These are phyloP conservation scores for Tachina grossa DNA, from an alignment of 2,888 invertebrate genomes.

Conservation along the genomic window DNA sequence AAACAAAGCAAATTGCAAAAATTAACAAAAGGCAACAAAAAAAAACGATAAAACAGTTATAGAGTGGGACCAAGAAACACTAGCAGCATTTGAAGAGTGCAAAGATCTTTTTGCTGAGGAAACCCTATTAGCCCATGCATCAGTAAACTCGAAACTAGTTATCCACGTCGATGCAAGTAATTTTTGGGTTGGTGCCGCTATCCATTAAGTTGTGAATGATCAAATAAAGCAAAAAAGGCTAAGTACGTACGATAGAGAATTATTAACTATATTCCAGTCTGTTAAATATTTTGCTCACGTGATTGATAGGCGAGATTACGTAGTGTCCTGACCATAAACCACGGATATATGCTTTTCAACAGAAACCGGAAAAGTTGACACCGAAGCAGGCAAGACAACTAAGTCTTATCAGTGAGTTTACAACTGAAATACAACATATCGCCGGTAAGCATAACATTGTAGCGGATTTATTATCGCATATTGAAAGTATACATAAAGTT, in stretches of 20 bases:
- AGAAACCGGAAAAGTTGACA: constrained; percentile 76
- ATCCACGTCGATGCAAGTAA: constrained; percentile 6
- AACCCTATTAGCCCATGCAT: constrained; percentile 44
- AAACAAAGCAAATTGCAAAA: constrained; percentile 60
- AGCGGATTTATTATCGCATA: constrained; percentile 62
- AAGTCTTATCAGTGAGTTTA: constrained; percentile 74
- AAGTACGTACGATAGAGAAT: no score
- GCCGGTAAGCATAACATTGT: constrained; percentile 61
- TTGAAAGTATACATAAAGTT: background rate
- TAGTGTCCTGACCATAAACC: constrained; percentile 43
- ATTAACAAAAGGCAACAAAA: constrained; percentile 62
- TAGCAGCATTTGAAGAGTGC: constrained; percentile 62
- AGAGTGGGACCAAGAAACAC: constrained; percentile 49
- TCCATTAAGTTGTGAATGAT: background rate
- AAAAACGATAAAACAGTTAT: constrained; percentile 14
- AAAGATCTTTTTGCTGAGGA: constrained; percentile 30
- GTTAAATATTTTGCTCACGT: constrained; percentile 4
- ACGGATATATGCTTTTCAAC: no score
- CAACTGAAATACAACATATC: constrained; percentile 49
- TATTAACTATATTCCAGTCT: constrained; percentile 15
- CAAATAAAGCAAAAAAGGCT: no score
- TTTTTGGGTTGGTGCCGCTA: no score
- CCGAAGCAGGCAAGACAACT: constrained; percentile 58
- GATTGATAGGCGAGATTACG: background rate
- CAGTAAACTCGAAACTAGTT: constrained; percentile 47